A percentile compares a stretch with the other conserved stretches of the same genome.
Conservation (phyloP, 2,797 vertebrate genomes). For the Heliangelus exortis region DNA sequence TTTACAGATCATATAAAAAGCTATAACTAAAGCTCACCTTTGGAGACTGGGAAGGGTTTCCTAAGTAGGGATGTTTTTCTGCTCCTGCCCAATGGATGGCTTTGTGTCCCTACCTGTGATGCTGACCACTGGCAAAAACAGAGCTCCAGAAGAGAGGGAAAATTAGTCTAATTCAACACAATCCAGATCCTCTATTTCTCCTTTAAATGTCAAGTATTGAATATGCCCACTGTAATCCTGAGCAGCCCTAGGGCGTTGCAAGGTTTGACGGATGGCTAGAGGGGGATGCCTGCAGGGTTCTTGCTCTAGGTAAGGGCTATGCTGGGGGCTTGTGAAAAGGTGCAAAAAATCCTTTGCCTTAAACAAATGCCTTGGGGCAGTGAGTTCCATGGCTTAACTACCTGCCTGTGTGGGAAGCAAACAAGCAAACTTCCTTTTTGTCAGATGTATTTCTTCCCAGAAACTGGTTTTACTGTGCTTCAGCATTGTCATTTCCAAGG, state of each 20-base stretch:
- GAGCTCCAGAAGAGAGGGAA: not conserved
- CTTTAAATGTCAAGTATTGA: not conserved
- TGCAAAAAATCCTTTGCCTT: not conserved
- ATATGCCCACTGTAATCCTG: not conserved
- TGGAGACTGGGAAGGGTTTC: not conserved
- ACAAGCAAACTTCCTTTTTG: not conserved
- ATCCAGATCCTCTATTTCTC: not conserved
- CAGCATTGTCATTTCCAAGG: not conserved
- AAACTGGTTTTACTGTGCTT: not conserved
- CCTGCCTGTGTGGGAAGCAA: not conserved
- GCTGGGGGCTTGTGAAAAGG: not conserved
- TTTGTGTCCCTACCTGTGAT: not conserved
- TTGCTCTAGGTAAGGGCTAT: fast-evolving
- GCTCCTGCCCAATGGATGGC: not conserved
- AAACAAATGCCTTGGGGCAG: not conserved
- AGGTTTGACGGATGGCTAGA: not conserved
- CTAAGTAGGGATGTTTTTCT: not conserved
- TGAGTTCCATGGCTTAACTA: not conserved
- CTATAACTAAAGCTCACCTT: not conserved
- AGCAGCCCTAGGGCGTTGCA: not conserved
- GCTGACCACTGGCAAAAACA: not conserved
- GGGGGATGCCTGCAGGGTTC: not conserved
- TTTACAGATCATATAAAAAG: not conserved
- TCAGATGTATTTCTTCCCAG: not conserved
- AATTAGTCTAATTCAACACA: not conserved